These are phyloP conservation scores for Sparidentex hasta DNA, from an alignment of 2,797 vertebrate species.

Conservation along the genomic window DNA sequence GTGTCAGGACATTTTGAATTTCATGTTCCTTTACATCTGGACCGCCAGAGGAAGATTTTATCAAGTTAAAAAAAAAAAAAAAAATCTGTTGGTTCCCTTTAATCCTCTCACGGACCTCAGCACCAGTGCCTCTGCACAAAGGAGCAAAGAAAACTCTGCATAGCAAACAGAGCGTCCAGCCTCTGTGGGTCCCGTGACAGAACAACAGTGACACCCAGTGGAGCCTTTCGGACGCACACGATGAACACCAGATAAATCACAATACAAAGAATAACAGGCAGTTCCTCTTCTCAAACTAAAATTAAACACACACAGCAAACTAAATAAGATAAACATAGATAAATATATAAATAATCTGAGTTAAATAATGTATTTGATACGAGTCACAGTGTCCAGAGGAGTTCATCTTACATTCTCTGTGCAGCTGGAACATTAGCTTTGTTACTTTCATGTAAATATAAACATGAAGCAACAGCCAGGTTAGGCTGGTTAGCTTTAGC, in stretches of 20 bases:
- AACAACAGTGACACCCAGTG: conserved; percentile 75
- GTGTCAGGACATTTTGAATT: conserved; percentile 20
- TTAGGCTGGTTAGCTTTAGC: not conserved
- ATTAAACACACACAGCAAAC: not conserved
- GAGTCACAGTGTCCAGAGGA: too few relatives aligned
- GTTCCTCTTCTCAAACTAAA: not conserved
- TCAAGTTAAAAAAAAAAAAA: conserved; percentile 27
- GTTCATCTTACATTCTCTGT: too few relatives aligned
- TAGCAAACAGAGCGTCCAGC: conserved; percentile 19
- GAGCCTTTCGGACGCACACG: conserved; percentile 6
- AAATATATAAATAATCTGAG: conserved; percentile 1
- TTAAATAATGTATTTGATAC: not conserved
- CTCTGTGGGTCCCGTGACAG: not conserved
- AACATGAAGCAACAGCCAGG: not conserved
- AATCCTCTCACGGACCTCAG: conserved; percentile 42
- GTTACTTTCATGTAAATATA: not conserved
- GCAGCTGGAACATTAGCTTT: not conserved
- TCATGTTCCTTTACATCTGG: conserved; percentile 21
- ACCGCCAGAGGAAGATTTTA: conserved; percentile 21
- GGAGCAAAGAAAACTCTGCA: conserved; percentile 57
- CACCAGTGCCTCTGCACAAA: conserved; percentile 49
- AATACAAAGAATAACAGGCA: not conserved
- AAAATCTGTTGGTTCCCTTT: conserved; percentile 42
- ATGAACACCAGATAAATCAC: not conserved
- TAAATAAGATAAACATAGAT: not conserved